Conservation (phyloP, 92 coral and sea anemone genomes). For the Bergia sp. region DNA sequence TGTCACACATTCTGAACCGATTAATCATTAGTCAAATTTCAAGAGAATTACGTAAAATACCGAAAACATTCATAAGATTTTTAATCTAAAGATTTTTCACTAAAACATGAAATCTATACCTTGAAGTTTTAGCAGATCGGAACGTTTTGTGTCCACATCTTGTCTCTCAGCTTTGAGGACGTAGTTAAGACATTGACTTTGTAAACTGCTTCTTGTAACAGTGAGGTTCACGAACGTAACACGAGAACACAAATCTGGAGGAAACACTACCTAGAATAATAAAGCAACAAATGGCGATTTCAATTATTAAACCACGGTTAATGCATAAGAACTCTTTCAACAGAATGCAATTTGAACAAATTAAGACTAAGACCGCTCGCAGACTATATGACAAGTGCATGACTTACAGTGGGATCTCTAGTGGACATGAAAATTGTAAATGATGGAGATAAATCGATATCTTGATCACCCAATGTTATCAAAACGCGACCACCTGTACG, state of each 20-base stretch:
- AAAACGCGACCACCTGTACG: slow-evolving; percentile 97
- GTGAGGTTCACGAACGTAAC: slow-evolving; percentile 97
- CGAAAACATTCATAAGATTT: too few species aligned
- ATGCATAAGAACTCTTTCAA: too few species aligned
- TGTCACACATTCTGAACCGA: too few species aligned
- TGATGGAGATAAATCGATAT: slow-evolving; percentile 93
- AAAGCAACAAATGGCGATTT: not conserved
- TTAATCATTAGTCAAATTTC: too few species aligned
- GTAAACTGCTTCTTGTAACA: slow-evolving; percentile 92
- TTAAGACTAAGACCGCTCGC: too few species aligned
- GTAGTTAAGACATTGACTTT: slow-evolving; percentile 93
- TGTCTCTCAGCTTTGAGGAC: slow-evolving; percentile 93
- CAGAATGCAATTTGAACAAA: too few species aligned
- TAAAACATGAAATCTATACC: slow-evolving; percentile 51
- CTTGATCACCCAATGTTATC: slow-evolving; percentile 94
- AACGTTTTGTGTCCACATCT: slow-evolving; percentile 94
- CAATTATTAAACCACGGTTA: not conserved
- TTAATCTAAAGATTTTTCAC: too few species aligned
- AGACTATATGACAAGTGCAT: too few species aligned
- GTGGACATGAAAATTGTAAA: slow-evolving; percentile 96
- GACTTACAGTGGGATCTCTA: slow-evolving; percentile 87
- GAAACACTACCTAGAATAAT: slow-evolving; percentile 74
- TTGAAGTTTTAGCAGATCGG: slow-evolving; percentile 91
- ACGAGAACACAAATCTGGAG: slow-evolving; percentile 92
- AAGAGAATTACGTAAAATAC: too few species aligned